Base-by-base conservation (phyloP, 2,113 vertebrate species). In the Bufo gargarizans region DNA sequence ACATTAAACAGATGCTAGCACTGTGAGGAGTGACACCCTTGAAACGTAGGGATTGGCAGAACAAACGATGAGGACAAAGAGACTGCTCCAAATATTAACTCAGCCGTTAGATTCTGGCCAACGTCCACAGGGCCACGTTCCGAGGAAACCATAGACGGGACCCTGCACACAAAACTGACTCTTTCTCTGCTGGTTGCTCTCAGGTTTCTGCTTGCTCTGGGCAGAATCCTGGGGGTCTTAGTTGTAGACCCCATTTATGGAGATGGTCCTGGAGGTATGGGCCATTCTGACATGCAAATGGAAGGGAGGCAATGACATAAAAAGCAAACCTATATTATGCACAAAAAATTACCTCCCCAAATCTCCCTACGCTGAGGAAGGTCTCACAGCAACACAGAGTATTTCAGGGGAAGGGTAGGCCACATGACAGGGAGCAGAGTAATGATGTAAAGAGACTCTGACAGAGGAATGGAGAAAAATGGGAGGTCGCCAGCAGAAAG, bases 1-100 rank as follows among this genome's bases (percentile, higher is more conserved):
- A 86, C 85, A 86, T 47, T 78, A 86, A 78, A 22, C 85, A 86
- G 85, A 78, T 49, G 11, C 76, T 58, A 14, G 11, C 53, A 78
- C 19, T 22, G 59, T 50, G 14, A 78, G 19, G 0, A 79, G 76
- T 17, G 61, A 86, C 63, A 67, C 72, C 84, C 56, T n/a, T n/a
- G 45, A 61, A 49, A 77, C 43, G 22, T 17, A 50, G 45, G 43
- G 58, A 50, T 61, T 86, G 74, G 56, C 11, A 45, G 58, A 77
- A 55, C 56, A 77, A 86, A 77, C 77, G 11, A 77, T 50, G 72
- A 77, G 72, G 84, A 86, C 11, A 33, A 47, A n/a, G 17, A 11
- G 55, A 61, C 8, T 3, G 85, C 49, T 59, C 47, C 76, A 86
- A 63, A 86, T 19, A 77, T 86, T 53, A 86, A 65, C 72, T 77